Base-by-base conservation (phyloP, 2,888 invertebrate species). In the Drosophila cracens region DNA sequence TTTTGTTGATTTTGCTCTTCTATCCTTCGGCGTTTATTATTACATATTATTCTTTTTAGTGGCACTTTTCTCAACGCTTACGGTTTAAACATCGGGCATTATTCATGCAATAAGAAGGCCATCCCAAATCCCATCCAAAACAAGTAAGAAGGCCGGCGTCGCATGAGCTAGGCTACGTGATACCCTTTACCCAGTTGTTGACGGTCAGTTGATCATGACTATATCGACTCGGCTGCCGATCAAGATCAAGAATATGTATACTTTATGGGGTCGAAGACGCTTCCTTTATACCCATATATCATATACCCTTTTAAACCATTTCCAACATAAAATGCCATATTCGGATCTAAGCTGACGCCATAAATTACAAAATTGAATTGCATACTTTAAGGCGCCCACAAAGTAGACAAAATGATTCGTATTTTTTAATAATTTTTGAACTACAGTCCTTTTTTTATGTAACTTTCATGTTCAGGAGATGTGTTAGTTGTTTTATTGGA, bases 1-100 rank as follows among this genome's bases (percentile, higher is more conserved):
- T 83, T 71, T 76, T 66, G 81, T 81, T 79, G 83, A 71, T 64
- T 78, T 58, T 69, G 79, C 79, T 66, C 74, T 77, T 54, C 53
- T 34, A 57, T 31, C 27, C 27, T 27, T n/a, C 34, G 40, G 38
- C 46, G 51, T 61, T 48, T 48, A 49, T 57, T 56, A 60, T 46
- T 58, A 33, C 33, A 33, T 33, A 60, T 46, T 53, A 36, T 62
- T 62, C 40, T 72, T 68, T 48, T 62, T 65, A 49, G 43, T 57
- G 43, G 65, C 60, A 69, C 60, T 70, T 65, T 72, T 64, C 59
- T 38, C 43, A 5, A 40, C 52, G 70, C 59, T 51, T 66, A 33
- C 36, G 29, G 25, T 16, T 58, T n/a, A 31, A 48, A 57, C 68
- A 58, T 56, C 33, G 33, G 62, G 73, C 73, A 68, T 77, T 73